Evolutionary conservation across 1,140 invertebrate species (phyloP), one percentile per base, ranked within the genome.

Genomic region (Chlorops oryzae): DNA sequence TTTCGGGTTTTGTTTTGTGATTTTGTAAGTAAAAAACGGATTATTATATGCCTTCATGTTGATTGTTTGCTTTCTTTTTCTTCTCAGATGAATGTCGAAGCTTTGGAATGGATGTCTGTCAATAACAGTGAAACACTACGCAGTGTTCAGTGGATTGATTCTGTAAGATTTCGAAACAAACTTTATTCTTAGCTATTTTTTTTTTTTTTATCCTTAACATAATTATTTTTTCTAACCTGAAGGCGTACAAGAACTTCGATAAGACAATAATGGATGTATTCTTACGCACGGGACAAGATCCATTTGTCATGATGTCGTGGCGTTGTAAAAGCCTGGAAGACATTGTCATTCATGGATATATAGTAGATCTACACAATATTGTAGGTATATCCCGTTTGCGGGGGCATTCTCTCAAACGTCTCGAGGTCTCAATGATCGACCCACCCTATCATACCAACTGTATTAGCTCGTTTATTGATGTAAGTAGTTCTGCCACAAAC

Each of bases 281-380:
- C 58, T 50, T 23, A 37, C 57, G 37, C 50, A 46, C 48, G 10
- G 54, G 75, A 40, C 79, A 79, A 37, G 84, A 89, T 72, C 83
- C 85, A 5, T 77, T 89, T 51, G 80, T 90, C 3, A 82, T 89
- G 75, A 71, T 85, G 57, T 81, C 86, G 10, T 90, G 87, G 87
- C 77, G 80, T 43, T 89, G 86, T 63, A 75, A 73, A 35, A 78
- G 81, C 42, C 76, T 90, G 12, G 70, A 78, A 52, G 79, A 86
- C 61, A 72, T 90, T 21, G 80, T 86, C 40, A 64, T 85, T 0
- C 75, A 81, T 54, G 80, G 63, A 37, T 69, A 66, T 44, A 47
- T 63, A 37, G 57, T 71, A 56, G 63, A 65, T 67, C 58, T 58
- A 35, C 58, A 85, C 54, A 82, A 87, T 71, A 61, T 87, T 20